Evolutionary conservation across 2,113 vertebrate genomes (phyloP).

Genomic region (Clarias magur): DNA sequence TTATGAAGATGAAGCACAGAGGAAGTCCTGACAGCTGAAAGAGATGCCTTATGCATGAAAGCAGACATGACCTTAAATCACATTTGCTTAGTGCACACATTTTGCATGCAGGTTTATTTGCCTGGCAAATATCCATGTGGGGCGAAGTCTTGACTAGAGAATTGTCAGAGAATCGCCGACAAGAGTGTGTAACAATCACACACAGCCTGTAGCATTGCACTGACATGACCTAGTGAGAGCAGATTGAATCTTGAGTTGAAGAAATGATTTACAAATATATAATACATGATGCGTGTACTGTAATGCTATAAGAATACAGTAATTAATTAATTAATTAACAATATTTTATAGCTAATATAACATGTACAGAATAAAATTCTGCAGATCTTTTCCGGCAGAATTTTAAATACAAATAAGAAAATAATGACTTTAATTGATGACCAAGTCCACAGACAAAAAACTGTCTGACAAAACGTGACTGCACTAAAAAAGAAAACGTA

Average conservation of each 20-base stretch:
- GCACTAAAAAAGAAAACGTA: too few relatives aligned
- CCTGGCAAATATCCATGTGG: background rate
- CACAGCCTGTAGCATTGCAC: background rate
- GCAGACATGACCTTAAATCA: background rate
- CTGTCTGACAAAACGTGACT: too few relatives aligned
- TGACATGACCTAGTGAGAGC: background rate
- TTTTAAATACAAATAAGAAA: too few relatives aligned
- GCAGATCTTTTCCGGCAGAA: too few relatives aligned
- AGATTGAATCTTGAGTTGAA: background rate
- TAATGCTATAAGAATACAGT: background rate
- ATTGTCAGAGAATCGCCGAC: too few relatives aligned
- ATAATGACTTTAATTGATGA: too few relatives aligned
- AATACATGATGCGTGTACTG: background rate
- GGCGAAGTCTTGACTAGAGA: background rate
- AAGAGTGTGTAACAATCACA: background rate
- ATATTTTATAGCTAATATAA: background rate
- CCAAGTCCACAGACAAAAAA: too few relatives aligned
- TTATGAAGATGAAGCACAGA: background rate
- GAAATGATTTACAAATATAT: background rate
- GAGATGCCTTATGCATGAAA: background rate
- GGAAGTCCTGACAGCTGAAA: background rate
- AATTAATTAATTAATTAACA: background rate
- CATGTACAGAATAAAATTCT: background rate
- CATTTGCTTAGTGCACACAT: slow-evolving; percentile 10
- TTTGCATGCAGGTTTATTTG: slow-evolving; percentile 31